Percentiles rank a stretch among this genome's conserved stretches.
phyloP scores from a whole-genome alignment of 2,888 invertebrate genomes.

The Thyatira batis region DNA sequence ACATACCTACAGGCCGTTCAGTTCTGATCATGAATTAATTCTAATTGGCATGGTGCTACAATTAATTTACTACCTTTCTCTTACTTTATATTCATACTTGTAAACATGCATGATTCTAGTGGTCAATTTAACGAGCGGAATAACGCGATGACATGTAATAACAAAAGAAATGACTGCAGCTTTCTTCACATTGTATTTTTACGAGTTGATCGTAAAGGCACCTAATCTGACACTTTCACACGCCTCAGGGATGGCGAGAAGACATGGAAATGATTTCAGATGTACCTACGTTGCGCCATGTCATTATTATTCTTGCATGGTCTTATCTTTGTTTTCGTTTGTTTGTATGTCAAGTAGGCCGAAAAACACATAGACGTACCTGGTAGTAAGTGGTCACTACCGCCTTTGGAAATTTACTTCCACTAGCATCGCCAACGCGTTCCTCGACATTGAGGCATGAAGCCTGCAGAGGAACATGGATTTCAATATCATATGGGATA shows the following conservation, averaged over 20 bases:
- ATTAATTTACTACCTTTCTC: not conserved
- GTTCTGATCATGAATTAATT: not conserved
- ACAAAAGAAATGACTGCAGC: constrained; percentile 21
- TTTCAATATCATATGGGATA: no score
- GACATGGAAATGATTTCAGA: not conserved
- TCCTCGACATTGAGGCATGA: no score
- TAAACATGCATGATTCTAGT: constrained; percentile 9
- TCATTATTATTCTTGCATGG: not conserved
- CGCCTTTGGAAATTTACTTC: no score
- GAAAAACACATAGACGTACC: no score
- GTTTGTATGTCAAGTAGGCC: no score
- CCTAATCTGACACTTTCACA: constrained; percentile 13
- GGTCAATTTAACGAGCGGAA: constrained; percentile 17
- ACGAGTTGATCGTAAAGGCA: constrained; percentile 21
- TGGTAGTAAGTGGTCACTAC: no score
- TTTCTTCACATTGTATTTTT: constrained; percentile 32
- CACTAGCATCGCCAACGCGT: no score
- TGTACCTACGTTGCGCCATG: not conserved
- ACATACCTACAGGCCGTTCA: no score
- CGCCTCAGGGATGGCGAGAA: not conserved
- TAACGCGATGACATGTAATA: constrained; percentile 15
- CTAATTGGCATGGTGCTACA: not conserved
- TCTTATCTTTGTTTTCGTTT: not conserved
- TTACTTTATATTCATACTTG: constrained; percentile 1
- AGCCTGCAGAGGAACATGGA: no score